Percentiles rank a stretch among this genome's conserved stretches.
phyloP scores from a whole-genome alignment of 2,888 invertebrate species.

The Lampropteryx suffumata region DNA sequence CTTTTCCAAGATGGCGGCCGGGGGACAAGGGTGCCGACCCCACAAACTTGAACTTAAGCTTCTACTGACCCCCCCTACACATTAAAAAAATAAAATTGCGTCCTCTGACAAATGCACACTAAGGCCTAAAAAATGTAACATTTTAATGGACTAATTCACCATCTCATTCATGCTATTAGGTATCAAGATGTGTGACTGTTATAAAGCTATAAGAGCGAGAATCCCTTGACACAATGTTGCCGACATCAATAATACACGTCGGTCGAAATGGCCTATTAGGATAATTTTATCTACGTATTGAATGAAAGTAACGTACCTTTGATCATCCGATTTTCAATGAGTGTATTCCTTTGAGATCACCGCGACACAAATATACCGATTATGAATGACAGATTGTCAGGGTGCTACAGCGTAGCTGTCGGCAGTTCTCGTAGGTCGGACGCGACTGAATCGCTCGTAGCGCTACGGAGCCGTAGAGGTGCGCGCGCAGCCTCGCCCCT shows the following conservation, averaged over 20 bases:
- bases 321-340: constrained; percentile 33
- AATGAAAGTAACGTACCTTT: constrained; percentile 40
- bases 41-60: no score
- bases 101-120: no score
- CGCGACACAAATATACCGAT: constrained; percentile 51
- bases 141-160: no score
- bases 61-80: no score
- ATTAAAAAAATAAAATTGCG: no score
- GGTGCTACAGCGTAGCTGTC: constrained; percentile 72
- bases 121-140: no score
- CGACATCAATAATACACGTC: constrained; percentile 23
- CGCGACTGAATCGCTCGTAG: constrained; percentile 71
- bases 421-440: constrained; percentile 62
- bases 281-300: background rate
- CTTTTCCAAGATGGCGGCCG: no score
- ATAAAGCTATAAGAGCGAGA: constrained; percentile 32
- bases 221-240: constrained; percentile 24
- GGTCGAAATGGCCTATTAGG: background rate
- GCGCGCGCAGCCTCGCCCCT: constrained; percentile 80
- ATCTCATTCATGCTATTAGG: constrained; percentile 30
- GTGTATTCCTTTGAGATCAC: constrained; percentile 44
- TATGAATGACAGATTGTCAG: constrained; percentile 40
- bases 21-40: no score
- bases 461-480: constrained; percentile 57
- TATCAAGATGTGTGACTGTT: constrained; percentile 20